Percentiles rank a stretch among this genome's conserved stretches.
These are phyloP conservation scores for Pseudomyrmex cubaensis DNA, from an alignment of 1,140 invertebrate species.

Conservation along the genomic window DNA sequence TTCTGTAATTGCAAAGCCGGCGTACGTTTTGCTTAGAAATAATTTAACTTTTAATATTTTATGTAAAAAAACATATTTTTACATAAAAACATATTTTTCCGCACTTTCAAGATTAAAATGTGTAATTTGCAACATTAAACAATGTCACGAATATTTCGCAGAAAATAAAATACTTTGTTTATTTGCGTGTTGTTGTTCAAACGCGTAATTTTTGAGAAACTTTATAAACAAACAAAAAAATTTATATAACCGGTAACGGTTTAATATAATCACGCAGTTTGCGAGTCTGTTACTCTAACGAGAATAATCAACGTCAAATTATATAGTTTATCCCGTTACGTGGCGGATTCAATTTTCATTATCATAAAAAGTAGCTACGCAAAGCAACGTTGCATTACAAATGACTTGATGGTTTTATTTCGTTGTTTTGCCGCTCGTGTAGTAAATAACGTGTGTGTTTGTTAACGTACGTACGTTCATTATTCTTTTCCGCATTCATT, in stretches of 20 bases:
- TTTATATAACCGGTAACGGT: background rate
- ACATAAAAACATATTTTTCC: background rate
- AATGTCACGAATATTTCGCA: no score
- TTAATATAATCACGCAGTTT: background rate
- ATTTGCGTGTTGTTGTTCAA: no score
- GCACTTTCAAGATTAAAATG: background rate
- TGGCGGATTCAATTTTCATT: conserved; percentile 21
- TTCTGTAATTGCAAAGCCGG: background rate
- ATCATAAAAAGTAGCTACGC: conserved; percentile 35
- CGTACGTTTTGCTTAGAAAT: background rate
- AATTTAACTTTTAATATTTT: background rate
- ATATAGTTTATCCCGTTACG: background rate
- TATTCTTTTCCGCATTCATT: conserved; percentile 31
- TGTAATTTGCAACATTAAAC: no score
- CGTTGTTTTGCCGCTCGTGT: background rate
- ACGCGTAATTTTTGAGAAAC: background rate
- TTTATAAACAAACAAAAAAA: background rate
- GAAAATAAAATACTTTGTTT: no score
- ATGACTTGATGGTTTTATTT: conserved; percentile 2
- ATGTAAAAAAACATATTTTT: no score
- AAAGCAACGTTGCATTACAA: background rate
- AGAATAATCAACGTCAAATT: conserved; percentile 12
- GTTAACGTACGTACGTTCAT: background rate
- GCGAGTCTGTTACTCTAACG: background rate
- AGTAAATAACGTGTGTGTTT: background rate